Percentiles rank a stretch among this genome's conserved stretches.
phyloP scores from a whole-genome alignment of 2,888 invertebrate species.

The Drosophila neonasuta region DNA sequence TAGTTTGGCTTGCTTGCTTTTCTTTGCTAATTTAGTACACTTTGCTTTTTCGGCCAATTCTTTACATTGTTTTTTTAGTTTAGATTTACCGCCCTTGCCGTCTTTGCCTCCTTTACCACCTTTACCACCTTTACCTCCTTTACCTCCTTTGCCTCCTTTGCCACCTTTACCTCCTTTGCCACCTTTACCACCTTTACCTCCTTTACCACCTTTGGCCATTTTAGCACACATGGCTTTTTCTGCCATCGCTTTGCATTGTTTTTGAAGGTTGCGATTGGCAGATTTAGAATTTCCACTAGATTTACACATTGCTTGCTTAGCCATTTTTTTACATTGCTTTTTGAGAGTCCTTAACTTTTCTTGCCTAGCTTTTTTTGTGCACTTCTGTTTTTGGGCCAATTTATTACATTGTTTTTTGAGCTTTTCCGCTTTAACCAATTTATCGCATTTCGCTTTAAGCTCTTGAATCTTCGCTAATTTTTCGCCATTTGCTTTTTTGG shows the following conservation, averaged over 20 bases:
- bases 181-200: neutral
- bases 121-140: neutral
- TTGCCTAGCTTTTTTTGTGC: constrained; percentile 18
- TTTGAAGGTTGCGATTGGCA: neutral
- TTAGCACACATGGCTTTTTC: neutral
- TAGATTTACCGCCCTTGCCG: neutral
- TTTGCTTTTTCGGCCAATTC: constrained; percentile 1
- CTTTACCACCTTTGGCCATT: neutral
- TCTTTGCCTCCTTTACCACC: neutral
- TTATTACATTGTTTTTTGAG: constrained; percentile 1
- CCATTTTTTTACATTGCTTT: constrained; percentile 10
- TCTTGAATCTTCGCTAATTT: constrained; percentile 11
- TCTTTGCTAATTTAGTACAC: constrained; percentile 9
- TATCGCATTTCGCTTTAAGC: constrained; percentile 18
- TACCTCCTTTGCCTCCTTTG: neutral
- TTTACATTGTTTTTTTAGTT: constrained; percentile 21
- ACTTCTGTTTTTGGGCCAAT: constrained; percentile 12
- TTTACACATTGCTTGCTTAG: constrained; percentile 12
- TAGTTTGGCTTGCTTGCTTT: constrained; percentile 1
- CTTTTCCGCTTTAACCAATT: constrained; percentile 5
- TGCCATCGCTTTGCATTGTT: neutral
- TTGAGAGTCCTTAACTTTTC: neutral
- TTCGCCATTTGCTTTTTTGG: constrained; percentile 9
- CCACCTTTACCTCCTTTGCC: neutral
- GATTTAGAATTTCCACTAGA: neutral